These are phyloP conservation scores for Protonemura montana DNA, from an alignment of 2,888 invertebrate genomes.

Conservation along the genomic window DNA sequence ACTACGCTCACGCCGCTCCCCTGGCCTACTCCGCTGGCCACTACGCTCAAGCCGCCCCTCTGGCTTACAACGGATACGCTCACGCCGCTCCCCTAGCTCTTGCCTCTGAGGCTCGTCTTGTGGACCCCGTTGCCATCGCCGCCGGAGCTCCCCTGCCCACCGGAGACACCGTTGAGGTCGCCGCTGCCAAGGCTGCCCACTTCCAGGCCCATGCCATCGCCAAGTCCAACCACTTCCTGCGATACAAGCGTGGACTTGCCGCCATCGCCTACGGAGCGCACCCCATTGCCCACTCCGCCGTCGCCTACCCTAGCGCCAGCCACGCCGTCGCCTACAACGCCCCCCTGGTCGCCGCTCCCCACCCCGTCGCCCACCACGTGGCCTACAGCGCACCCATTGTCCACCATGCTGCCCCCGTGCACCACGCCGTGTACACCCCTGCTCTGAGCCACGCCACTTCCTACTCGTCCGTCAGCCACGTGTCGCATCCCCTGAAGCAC, in stretches of 20 bases:
- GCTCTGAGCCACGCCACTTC: constrained; percentile 14
- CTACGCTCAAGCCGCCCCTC: constrained; percentile 12
- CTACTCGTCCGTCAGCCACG: neutral
- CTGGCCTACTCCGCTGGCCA: neutral
- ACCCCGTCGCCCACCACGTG: neutral
- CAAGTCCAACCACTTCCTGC: constrained; percentile 13
- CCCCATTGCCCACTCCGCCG: constrained; percentile 46
- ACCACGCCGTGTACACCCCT: constrained; percentile 17
- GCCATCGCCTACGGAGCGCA: constrained; percentile 54
- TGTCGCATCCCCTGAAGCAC: constrained; percentile 8
- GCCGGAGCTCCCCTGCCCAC: constrained; percentile 33
- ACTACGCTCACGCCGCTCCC: neutral
- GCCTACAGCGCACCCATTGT: no score
- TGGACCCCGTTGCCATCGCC: constrained; percentile 22
- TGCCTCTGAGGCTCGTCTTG: constrained; percentile 1
- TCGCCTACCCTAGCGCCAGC: constrained; percentile 10
- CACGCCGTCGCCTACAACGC: constrained; percentile 8
- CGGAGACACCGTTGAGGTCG: constrained; percentile 50
- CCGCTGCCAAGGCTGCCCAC: constrained; percentile 49
- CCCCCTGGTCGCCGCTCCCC: constrained; percentile 60
- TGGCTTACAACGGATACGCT: constrained; percentile 27
- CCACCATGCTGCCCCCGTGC: neutral
- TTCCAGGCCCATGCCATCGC: constrained; percentile 48
- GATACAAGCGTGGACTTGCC: constrained; percentile 49
- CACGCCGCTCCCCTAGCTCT: neutral